Conservation (phyloP, 2,888 invertebrate species). For the Thymelicus acteon region DNA sequence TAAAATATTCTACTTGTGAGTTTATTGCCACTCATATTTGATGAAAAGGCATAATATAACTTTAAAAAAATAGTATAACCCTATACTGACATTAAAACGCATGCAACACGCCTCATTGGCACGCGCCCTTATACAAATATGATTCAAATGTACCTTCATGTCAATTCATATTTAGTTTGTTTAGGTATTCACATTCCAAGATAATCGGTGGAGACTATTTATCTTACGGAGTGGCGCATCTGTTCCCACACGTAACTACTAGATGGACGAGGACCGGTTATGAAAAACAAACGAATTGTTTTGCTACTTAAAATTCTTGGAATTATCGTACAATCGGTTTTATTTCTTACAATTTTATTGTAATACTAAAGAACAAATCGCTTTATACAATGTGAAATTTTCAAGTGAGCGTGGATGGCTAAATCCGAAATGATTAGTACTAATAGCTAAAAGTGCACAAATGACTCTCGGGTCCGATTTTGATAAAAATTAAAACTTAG, state of each 20-base stretch:
- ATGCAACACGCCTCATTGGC: neutral
- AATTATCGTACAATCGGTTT: neutral
- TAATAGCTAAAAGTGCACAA: too few species aligned
- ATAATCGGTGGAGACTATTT: constrained; percentile 54
- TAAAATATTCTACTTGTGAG: too few species aligned
- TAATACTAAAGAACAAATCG: too few species aligned
- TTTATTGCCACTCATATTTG: too few species aligned
- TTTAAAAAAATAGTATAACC: too few species aligned
- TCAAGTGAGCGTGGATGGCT: too few species aligned
- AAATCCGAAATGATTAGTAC: too few species aligned
- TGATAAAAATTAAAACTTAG: too few species aligned
- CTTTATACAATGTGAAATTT: too few species aligned
- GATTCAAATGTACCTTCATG: constrained; percentile 9
- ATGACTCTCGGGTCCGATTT: too few species aligned
- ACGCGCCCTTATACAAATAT: constrained; percentile 9
- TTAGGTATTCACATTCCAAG: constrained; percentile 43
- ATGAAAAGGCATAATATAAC: too few species aligned
- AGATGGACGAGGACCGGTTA: constrained; percentile 17
- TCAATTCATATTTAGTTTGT: constrained; percentile 39
- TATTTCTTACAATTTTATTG: neutral
- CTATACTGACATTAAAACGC: neutral
- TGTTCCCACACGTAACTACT: constrained; percentile 48
- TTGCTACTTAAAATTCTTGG: constrained; percentile 10
- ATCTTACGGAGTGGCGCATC: constrained; percentile 61
- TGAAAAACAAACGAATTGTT: constrained; percentile 28